Evolutionary conservation across 2,888 invertebrate genomes (phyloP), one percentile per base, ranked within the genome.

Genomic region (Koerneria pararmatus): DNA sequence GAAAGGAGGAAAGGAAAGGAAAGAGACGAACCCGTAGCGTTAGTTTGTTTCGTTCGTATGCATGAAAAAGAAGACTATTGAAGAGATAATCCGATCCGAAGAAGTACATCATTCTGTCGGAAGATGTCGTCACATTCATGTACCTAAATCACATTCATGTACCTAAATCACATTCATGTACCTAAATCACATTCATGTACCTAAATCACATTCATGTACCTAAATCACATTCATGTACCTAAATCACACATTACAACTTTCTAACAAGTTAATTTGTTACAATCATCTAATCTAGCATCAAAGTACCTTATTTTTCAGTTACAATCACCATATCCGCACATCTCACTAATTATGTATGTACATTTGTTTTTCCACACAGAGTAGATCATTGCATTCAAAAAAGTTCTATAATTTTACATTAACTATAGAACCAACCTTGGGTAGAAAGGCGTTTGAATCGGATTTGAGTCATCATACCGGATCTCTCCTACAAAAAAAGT

Each of bases 1-100:
- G 19, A 6, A 51, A 15, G 8, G 15, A 51, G 6, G 34, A n/a
- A 34, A n/a, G 5, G 24, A 22, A 6, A 41, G n/a, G 11, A 41
- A 41, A 1, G 41, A 11, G 1, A 56, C 54, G 35, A 27, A 79
- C 78, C 70, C 74, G 75, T 19, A 81, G 70, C 2, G 71, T 74
- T 27, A 81, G 68, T 49, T 76, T 69, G 61, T 81, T 79, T 41
- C 68, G 71, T 60, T 82, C 76, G 68, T 80, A 81, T 2, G 81
- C 79, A 46, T 81, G 78, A 67, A 80, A 81, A 2, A 81, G 69
- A 64, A 81, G 69, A 15, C 78, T 76, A 60, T 81, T 81, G 56
- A 80, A 68, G 5, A 79, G 66, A 71, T 79, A 79, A 59, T 81
- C 80, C 0, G 80, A 79, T 1, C 75, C 79, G 65, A 77, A 81